These are phyloP conservation scores for Drosophila fuyamai DNA, from an alignment of 1,140 invertebrate species.

Conservation along the genomic window DNA sequence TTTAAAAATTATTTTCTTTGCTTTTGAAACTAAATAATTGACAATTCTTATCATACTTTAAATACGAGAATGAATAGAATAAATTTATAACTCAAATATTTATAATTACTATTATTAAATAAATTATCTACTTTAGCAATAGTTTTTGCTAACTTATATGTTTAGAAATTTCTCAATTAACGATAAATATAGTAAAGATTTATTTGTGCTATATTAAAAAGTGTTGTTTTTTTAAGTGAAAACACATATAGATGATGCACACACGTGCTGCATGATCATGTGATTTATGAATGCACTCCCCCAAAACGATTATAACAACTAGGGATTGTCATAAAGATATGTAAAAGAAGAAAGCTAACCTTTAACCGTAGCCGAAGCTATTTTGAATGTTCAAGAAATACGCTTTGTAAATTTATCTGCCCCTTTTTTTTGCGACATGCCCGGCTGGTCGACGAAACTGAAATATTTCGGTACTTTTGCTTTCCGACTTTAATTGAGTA, in stretches of 20 bases:
- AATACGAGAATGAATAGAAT: too few species aligned
- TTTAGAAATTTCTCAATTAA: too few species aligned
- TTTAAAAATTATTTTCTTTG: too few species aligned
- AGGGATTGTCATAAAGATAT: conserved; percentile 52
- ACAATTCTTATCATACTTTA: too few species aligned
- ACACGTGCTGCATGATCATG: conserved; percentile 60
- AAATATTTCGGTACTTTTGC: conserved; percentile 80
- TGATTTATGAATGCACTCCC: conserved; percentile 58
- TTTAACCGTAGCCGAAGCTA: conserved; percentile 28
- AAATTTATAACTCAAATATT: too few species aligned
- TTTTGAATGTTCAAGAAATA: conserved; percentile 46
- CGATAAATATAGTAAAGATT: too few species aligned
- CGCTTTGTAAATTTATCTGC: conserved; percentile 25
- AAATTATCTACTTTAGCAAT: too few species aligned
- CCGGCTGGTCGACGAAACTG: conserved; percentile 68
- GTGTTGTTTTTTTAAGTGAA: conserved; percentile 6
- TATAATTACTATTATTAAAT: too few species aligned
- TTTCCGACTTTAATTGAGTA: conserved; percentile 72
- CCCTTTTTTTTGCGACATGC: conserved; percentile 31
- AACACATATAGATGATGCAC: background rate
- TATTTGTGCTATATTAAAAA: background rate
- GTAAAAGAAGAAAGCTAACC: conserved; percentile 44
- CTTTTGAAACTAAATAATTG: too few species aligned
- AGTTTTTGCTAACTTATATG: too few species aligned
- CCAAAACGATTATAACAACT: conserved; percentile 42